Evolutionary conservation across 2,888 invertebrate species (phyloP), one percentile per base, ranked within the genome.

Genomic region (Laspeyria flexula): DNA sequence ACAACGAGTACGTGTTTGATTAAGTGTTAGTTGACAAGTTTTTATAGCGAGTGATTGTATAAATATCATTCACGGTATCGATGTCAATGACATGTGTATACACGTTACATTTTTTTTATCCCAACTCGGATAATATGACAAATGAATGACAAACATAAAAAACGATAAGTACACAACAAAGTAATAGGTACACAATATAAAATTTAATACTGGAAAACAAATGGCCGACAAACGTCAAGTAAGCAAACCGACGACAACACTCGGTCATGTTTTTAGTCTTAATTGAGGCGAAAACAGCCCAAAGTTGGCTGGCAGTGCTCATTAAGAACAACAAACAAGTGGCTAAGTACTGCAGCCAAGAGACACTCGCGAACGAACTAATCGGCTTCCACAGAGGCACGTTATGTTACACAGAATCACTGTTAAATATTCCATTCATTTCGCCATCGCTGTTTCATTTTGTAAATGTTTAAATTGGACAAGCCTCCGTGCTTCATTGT

Each of bases 291-390:
- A 81, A 81, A 86, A 86, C 87, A 85, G 81, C 75, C 83, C 83
- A 71, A 86, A 90, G 81, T 90, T 86, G 86, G 85, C 86, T 88
- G 84, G 79, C 86, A 77, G 69, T 84, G 86, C 90, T 92, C 91
- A 89, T 91, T 90, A 91, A 86, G 85, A 88, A 87, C 88, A 88
- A 86, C 90, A 88, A 90, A 90, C 90, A 90, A 89, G 82, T 79
- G 79, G 73, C 82, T 89, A 89, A 89, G 90, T 87, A 89, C 86
- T 68, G 68, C 55, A 76, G 75, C 70, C 70, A 77, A 76, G 81
- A 79, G 73, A 73, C 73, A 69, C 75, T 75, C 75, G 73, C 73
- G 75, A 73, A 77, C 77, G 77, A 85, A 86, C 83, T 90, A 90
- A 91, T 90, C 90, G 88, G 88, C 90, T 90, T 88, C 76, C 74